These are phyloP conservation scores for Probosciger aterrimus DNA, from an alignment of 2,113 vertebrate species.

Conservation along the genomic window DNA sequence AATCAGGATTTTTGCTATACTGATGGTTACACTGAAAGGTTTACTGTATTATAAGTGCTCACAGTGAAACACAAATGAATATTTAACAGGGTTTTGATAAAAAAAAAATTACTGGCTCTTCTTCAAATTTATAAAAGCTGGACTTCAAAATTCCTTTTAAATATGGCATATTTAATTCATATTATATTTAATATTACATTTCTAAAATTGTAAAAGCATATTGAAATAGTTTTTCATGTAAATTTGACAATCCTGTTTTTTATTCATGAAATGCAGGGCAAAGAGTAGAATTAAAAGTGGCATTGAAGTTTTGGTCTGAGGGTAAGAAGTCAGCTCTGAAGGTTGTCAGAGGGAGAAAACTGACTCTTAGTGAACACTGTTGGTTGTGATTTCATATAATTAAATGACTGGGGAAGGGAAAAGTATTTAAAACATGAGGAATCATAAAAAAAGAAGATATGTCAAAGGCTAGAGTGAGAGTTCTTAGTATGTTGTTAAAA, in stretches of 20 bases:
- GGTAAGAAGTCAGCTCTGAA: neutral
- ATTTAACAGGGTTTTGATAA: conserved; percentile 56
- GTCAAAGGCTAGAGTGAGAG: neutral
- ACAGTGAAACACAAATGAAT: conserved; percentile 32
- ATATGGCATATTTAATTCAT: conserved; percentile 47
- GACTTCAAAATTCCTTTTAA: conserved; percentile 27
- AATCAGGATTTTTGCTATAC: neutral
- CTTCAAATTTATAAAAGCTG: conserved; percentile 26
- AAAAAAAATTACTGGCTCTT: conserved; percentile 31
- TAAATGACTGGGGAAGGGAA: neutral
- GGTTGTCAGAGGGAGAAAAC: neutral
- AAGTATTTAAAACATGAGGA: neutral
- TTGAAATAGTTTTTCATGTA: conserved; percentile 39
- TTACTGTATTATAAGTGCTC: conserved; percentile 24
- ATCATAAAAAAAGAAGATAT: neutral
- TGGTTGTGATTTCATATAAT: neutral
- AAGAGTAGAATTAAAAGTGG: neutral
- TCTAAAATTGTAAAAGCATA: conserved; percentile 4
- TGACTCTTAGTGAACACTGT: neutral
- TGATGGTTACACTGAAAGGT: neutral
- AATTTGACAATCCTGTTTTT: neutral
- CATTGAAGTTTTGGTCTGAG: neutral
- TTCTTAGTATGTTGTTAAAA: conserved; percentile 17
- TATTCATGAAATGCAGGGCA: neutral
- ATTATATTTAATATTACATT: conserved; percentile 2